Conservation (phyloP, 1,140 invertebrate species). For the Aricia agestis region DNA sequence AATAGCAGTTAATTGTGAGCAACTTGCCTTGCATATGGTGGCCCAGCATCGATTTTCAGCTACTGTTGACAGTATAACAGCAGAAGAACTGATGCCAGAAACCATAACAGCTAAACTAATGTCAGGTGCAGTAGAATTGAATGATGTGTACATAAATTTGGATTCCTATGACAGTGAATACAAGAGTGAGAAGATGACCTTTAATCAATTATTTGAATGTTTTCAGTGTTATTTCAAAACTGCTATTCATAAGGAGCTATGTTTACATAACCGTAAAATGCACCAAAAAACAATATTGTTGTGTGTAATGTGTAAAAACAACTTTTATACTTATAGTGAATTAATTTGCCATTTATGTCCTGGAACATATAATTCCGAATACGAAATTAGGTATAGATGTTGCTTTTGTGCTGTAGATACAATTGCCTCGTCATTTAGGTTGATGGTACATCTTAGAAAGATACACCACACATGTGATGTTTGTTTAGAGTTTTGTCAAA, state of each 20-base stretch:
- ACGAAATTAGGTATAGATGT: slow-evolving; percentile 80
- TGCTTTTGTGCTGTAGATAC: slow-evolving; percentile 84
- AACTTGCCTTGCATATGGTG: slow-evolving; percentile 86
- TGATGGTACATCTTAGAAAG: slow-evolving; percentile 91
- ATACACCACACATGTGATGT: slow-evolving; percentile 90
- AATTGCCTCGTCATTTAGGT: slow-evolving; percentile 87
- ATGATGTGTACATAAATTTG: slow-evolving; percentile 82
- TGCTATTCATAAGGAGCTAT: slow-evolving; percentile 86
- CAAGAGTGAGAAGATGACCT: slow-evolving; percentile 61
- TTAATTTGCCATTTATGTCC: slow-evolving; percentile 89
- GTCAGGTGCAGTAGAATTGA: slow-evolving; percentile 79
- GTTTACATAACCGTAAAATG: slow-evolving; percentile 88
- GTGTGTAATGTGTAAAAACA: slow-evolving; percentile 90
- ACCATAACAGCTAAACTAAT: slow-evolving; percentile 83
- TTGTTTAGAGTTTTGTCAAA: slow-evolving; percentile 86
- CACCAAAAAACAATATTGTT: slow-evolving; percentile 87
- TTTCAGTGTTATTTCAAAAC: slow-evolving; percentile 88
- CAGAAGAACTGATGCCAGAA: slow-evolving; percentile 83
- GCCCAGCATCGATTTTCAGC: slow-evolving; percentile 85
- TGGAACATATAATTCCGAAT: slow-evolving; percentile 82
- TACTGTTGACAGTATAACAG: slow-evolving; percentile 83
- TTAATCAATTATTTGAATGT: slow-evolving; percentile 85
- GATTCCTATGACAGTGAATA: slow-evolving; percentile 81
- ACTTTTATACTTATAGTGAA: slow-evolving; percentile 91
- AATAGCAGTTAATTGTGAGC: slow-evolving; percentile 88